phyloP scores from a whole-genome alignment of 2,888 invertebrate genomes.

The Rotaria socialis region DNA sequence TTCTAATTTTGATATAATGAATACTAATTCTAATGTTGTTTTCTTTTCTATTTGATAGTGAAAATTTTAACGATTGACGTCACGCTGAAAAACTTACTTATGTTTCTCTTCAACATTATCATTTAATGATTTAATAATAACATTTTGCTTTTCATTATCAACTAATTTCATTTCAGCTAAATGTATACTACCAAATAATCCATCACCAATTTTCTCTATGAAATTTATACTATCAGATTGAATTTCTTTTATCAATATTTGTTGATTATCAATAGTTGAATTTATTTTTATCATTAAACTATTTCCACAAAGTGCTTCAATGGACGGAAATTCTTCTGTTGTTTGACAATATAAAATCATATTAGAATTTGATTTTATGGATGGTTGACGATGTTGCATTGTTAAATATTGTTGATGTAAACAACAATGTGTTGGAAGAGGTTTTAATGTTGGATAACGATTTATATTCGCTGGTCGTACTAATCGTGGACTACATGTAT shows the following conservation, averaged over 20 bases:
- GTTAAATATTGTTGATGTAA: constrained; percentile 9
- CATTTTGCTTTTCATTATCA: not conserved
- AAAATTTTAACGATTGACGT: no score
- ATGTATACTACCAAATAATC: constrained; percentile 27
- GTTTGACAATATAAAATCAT: constrained; percentile 69
- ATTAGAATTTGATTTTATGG: constrained; percentile 54
- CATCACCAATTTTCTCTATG: not conserved
- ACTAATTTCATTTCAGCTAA: not conserved
- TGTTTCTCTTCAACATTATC: not conserved
- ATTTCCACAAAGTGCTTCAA: constrained; percentile 64
- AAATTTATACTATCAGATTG: not conserved
- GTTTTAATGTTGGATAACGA: not conserved
- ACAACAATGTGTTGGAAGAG: constrained; percentile 2
- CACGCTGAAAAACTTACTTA: not conserved
- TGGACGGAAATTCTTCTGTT: constrained; percentile 60
- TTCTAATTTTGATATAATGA: no score
- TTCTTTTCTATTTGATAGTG: no score
- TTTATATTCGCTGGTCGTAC: not conserved
- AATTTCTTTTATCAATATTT: not conserved
- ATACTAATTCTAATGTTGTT: no score
- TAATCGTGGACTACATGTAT: constrained; percentile 33
- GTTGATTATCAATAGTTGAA: not conserved
- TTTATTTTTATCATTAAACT: constrained; percentile 52
- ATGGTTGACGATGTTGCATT: not conserved
- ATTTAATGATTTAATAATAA: constrained; percentile 6